phyloP scores from a whole-genome alignment of 2,888 invertebrate genomes.

The Monochamus alternatus region DNA sequence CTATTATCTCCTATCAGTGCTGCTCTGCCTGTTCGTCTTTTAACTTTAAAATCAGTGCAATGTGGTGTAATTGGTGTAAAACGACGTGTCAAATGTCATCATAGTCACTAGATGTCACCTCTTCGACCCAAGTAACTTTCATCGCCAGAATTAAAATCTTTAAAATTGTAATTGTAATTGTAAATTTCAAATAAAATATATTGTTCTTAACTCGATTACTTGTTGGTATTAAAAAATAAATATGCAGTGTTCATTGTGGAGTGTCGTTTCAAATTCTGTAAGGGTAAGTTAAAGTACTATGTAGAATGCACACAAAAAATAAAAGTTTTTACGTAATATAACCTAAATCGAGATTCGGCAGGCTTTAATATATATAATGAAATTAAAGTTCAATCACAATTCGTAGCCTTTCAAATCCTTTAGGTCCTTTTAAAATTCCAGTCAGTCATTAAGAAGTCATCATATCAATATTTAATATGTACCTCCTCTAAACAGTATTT shows the following conservation, averaged over 20 bases:
- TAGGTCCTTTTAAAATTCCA: not conserved
- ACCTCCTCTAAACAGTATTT: slow-evolving; percentile 15
- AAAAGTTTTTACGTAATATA: slow-evolving; percentile 64
- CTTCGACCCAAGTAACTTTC: slow-evolving; percentile 10
- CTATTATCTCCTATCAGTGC: no score
- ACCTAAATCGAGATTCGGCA: slow-evolving; percentile 52
- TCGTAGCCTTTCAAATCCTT: not conserved
- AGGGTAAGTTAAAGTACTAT: slow-evolving; percentile 66
- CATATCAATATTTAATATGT: not conserved
- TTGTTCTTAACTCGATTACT: not conserved
- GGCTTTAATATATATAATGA: not conserved
- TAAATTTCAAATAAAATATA: not conserved
- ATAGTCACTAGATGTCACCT: slow-evolving; percentile 19
- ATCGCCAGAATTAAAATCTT: not conserved
- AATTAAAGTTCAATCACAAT: not conserved
- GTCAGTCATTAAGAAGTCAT: not conserved
- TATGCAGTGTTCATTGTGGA: slow-evolving; percentile 73
- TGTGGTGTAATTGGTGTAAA: not conserved
- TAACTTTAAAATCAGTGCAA: no score
- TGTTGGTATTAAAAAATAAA: slow-evolving; percentile 42
- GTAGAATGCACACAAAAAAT: slow-evolving; percentile 24
- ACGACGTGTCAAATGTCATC: not conserved
- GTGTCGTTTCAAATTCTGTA: slow-evolving; percentile 68
- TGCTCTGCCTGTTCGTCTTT: no score
- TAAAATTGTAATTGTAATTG: slow-evolving; percentile 1